A percentile compares a stretch with the other conserved stretches of the same genome.
Evolutionary conservation across 2,797 vertebrate species (phyloP).

Genomic region (Amazonetta brasiliensis): DNA sequence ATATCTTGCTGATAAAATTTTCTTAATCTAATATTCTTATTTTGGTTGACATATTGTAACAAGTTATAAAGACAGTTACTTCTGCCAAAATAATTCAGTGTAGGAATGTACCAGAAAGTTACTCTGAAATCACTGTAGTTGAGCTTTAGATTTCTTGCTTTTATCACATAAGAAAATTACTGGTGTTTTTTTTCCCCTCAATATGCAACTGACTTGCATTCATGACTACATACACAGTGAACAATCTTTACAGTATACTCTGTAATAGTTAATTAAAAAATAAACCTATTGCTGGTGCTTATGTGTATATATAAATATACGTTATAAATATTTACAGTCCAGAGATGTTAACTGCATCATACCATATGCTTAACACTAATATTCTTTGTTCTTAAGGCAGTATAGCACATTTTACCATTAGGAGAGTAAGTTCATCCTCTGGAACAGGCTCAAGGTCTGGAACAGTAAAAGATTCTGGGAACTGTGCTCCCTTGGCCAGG

Average conservation of each 20-base stretch:
- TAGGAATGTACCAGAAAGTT: not conserved
- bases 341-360: not conserved
- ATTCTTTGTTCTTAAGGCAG: not conserved
- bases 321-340: not conserved
- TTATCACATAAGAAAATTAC: not conserved
- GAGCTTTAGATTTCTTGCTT: not conserved
- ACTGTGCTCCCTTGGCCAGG: constrained; percentile 88
- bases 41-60: not conserved
- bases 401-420: constrained; percentile 85
- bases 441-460: constrained; percentile 94
- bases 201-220: not conserved
- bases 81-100: not conserved
- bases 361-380: not conserved
- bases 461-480: constrained; percentile 93
- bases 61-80: not conserved
- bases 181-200: not conserved
- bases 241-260: not conserved
- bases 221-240: not conserved
- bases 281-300: not conserved
- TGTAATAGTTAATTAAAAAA: not conserved
- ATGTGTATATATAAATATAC: not conserved
- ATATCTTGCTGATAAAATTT: not conserved
- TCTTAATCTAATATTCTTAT: not conserved
- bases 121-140: not conserved
- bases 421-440: constrained; percentile 89